Evolutionary conservation across 2,888 invertebrate genomes (phyloP), one percentile per base, ranked within the genome.

Genomic region (Hetaerina titia): DNA sequence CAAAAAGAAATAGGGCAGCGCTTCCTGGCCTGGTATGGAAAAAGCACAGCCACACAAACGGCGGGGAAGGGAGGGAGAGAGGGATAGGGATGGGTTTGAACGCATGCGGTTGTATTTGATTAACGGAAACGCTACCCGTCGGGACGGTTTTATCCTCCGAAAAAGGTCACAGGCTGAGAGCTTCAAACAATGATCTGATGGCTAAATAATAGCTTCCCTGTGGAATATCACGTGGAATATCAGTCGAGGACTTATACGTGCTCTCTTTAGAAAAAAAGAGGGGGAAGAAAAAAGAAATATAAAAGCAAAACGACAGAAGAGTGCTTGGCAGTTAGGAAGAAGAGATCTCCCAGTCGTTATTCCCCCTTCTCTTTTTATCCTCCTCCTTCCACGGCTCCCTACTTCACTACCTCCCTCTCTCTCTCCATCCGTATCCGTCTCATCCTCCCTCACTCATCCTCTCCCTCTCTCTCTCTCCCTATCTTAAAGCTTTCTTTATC

Each of bases 151-250:
- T 81, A 15, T 81, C 81, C 81, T 81, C 31, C 69, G 81, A 81
- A 81, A 81, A 81, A 31, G 81, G 11, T 31, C 81, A 25, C 25
- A 31, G 0, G 81, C 11, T 45, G 13, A 31, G 25, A 15, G 81
- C 81, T 81, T 81, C 81, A 81, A 81, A 81, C 81, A 69, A 69
- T 69, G 81, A 31, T 15, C 81, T 31, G 81, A 81, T 81, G 81
- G 81, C 81, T 13, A 81, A 81, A 81, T 81, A 81, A 81, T 81
- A 81, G 81, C 81, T 81, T 81, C 15, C 25, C 81, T 11, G 45
- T 45, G 81, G 31, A 81, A 81, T 81, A 81, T 31, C 81, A 31
- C 81, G 69, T 31, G 81, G 31, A 81, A 31, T 81, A 13, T 31
- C 11, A 25, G 31, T 81, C 31, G 81, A 81, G 81, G 15, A 31